These are phyloP conservation scores for Epinephelus cyanopodus DNA, from an alignment of 2,113 vertebrate genomes.

Conservation along the genomic window DNA sequence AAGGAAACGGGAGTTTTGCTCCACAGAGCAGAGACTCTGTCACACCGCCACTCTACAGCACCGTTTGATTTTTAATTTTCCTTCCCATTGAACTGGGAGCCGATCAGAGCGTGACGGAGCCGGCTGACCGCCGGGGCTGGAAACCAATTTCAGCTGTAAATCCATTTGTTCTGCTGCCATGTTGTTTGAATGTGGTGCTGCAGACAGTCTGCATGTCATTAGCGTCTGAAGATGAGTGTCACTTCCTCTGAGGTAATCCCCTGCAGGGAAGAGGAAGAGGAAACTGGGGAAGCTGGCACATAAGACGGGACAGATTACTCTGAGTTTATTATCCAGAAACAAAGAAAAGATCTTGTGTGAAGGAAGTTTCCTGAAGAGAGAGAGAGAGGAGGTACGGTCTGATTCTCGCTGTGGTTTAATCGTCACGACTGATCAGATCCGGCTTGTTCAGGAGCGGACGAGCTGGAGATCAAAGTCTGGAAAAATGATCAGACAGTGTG, in stretches of 20 bases:
- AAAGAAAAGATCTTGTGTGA: background rate
- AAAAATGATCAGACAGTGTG: background rate
- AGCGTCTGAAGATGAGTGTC: background rate
- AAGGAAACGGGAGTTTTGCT: background rate
- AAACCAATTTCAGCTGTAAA: slow-evolving; percentile 28
- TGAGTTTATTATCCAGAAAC: background rate
- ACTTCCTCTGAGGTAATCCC: slow-evolving; percentile 37
- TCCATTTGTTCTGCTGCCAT: slow-evolving; percentile 26
- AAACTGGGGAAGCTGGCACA: slow-evolving; percentile 4
- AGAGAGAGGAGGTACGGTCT: background rate
- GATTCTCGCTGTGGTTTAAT: background rate
- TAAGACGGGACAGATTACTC: background rate
- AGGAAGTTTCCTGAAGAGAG: background rate
- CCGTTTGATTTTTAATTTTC: slow-evolving; percentile 19
- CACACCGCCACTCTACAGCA: background rate
- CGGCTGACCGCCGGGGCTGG: background rate
- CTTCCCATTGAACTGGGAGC: slow-evolving; percentile 20
- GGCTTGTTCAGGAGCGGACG: background rate
- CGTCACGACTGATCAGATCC: background rate
- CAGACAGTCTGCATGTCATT: slow-evolving; percentile 5
- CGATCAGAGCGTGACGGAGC: background rate
- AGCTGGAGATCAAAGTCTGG: background rate
- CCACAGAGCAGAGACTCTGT: background rate
- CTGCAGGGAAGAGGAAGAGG: slow-evolving; percentile 31
- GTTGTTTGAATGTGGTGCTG: background rate